Evolutionary conservation across 2,888 invertebrate genomes (phyloP).

Genomic region (Drepana falcataria): DNA sequence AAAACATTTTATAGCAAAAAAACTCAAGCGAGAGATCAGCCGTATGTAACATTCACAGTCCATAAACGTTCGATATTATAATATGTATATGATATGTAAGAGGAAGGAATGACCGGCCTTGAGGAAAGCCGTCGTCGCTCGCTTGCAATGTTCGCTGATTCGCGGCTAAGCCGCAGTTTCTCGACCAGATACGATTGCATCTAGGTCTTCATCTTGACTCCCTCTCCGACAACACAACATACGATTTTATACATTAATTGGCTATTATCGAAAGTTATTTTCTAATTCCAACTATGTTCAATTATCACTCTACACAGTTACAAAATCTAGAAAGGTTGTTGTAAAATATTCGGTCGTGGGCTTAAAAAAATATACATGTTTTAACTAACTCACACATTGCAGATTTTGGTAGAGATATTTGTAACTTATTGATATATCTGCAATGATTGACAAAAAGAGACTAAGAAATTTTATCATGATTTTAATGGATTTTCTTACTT

Average conservation of each 20-base stretch:
- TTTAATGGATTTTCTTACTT: no score
- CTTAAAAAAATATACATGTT: no score
- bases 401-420: no score
- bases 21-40: constrained; percentile 7
- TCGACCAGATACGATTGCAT: constrained; percentile 33
- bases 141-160: constrained; percentile 24
- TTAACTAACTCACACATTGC: no score
- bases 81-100: constrained; percentile 22
- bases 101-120: constrained; percentile 62
- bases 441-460: no score
- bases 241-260: constrained; percentile 19
- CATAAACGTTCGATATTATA: constrained; percentile 24
- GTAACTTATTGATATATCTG: no score
- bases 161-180: constrained; percentile 25
- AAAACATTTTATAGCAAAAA: background rate
- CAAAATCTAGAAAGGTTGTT: no score
- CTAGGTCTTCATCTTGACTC: constrained; percentile 36
- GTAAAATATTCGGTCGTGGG: no score
- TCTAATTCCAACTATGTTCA: constrained; percentile 19
- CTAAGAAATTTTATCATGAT: no score
- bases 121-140: constrained; percentile 53
- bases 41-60: constrained; percentile 26
- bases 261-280: constrained; percentile 20
- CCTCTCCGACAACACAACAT: constrained; percentile 9
- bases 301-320: no score